Conservation (phyloP, 2,888 invertebrate species). For the Micoletzkya japonica region DNA sequence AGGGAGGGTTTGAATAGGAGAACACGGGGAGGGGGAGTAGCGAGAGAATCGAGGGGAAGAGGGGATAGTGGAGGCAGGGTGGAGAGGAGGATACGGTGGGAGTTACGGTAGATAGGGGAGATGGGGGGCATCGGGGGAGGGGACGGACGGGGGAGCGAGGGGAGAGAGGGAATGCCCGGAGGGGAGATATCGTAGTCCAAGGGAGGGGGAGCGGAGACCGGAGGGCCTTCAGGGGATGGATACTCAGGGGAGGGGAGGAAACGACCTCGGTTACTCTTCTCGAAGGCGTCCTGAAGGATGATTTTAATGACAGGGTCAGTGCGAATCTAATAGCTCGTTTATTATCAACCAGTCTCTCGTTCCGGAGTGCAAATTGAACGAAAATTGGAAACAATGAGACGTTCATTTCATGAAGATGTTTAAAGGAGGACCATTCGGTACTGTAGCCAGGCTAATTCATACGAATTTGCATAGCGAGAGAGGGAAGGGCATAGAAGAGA, state of each 20-base stretch:
- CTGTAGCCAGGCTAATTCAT: too few species aligned
- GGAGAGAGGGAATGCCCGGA: background rate
- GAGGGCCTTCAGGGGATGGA: too few species aligned
- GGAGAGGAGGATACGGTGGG: background rate
- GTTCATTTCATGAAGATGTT: too few species aligned
- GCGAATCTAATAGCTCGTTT: too few species aligned
- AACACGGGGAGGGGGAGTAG: slow-evolving; percentile 12
- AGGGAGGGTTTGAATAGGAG: slow-evolving; percentile 17
- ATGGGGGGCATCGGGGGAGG: slow-evolving; percentile 14
- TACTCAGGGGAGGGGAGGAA: too few species aligned
- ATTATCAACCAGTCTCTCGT: too few species aligned
- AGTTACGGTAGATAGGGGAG: background rate
- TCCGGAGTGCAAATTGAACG: too few species aligned
- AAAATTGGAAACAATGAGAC: too few species aligned
- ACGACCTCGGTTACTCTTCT: slow-evolving; percentile 6
- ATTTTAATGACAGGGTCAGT: background rate
- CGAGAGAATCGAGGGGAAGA: background rate
- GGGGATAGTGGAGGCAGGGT: too few species aligned
- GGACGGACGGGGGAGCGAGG: background rate
- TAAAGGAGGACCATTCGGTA: too few species aligned
- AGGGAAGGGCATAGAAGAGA: too few species aligned
- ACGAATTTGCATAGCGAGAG: too few species aligned
- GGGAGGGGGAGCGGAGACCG: background rate
- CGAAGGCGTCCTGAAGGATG: slow-evolving; percentile 15
- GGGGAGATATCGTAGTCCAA: slow-evolving; percentile 7